Percentiles rank a stretch among this genome's conserved stretches.
phyloP scores from a whole-genome alignment of 2,113 vertebrate genomes.

The Ageneiosus marmoratus region DNA sequence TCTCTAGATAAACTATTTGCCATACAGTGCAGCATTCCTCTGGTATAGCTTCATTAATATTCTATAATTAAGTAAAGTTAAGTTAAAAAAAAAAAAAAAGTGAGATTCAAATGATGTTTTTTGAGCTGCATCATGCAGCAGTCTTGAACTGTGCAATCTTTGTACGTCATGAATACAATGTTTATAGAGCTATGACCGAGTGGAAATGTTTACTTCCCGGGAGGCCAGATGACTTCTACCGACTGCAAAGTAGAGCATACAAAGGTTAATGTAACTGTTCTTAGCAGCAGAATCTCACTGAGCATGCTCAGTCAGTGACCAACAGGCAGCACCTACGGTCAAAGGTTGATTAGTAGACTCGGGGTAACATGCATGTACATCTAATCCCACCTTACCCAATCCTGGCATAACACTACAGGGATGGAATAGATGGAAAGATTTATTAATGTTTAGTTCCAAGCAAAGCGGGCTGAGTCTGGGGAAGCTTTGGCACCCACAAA shows the following conservation, averaged over 20 bases:
- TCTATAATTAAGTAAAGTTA: no score
- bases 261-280: neutral
- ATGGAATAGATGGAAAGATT: conserved; percentile 41
- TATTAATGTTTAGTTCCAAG: conserved; percentile 30
- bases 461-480: conserved; percentile 65
- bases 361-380: conserved; percentile 75
- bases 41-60: no score
- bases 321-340: conserved; percentile 62
- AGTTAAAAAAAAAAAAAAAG: no score
- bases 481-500: conserved; percentile 62
- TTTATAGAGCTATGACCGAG: neutral
- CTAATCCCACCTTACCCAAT: conserved; percentile 61
- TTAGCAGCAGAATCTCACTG: conserved; percentile 18
- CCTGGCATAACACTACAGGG: conserved; percentile 67
- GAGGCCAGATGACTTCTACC: neutral
- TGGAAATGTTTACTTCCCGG: neutral
- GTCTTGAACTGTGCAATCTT: no score
- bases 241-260: neutral
- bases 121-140: no score
- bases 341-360: conserved; percentile 54
- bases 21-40: no score
- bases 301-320: conserved; percentile 87
- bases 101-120: no score
- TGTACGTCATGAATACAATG: neutral
- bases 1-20: no score